Conservation (phyloP, 2,797 vertebrate genomes). For the Acomys russatus region DNA sequence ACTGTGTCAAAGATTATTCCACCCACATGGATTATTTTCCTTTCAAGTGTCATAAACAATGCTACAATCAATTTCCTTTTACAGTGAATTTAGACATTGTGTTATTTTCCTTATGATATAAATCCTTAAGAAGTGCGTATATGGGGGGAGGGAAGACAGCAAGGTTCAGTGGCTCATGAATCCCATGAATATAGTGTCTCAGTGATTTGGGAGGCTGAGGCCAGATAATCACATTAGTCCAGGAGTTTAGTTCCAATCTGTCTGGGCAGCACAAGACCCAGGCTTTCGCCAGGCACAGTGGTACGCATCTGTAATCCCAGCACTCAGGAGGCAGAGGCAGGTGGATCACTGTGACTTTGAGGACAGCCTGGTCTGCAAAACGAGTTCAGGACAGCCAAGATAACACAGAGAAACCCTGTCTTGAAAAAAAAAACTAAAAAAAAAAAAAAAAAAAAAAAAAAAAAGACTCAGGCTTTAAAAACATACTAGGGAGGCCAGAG, state of each 20-base stretch:
- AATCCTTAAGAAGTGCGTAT: neutral
- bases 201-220: neutral
- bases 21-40: neutral
- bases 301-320: too few relatives aligned
- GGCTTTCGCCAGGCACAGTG: too few relatives aligned
- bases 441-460: too few relatives aligned
- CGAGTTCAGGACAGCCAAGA: too few relatives aligned
- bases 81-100: neutral
- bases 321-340: too few relatives aligned
- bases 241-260: neutral
- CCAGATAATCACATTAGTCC: neutral
- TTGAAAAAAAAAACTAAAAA: too few relatives aligned
- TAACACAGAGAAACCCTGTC: too few relatives aligned
- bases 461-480: neutral
- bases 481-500: neutral
- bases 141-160: neutral
- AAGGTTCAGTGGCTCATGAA: too few relatives aligned
- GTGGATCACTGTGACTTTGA: too few relatives aligned
- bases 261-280: neutral
- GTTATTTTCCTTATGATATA: neutral
- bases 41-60: constrained; percentile 30
- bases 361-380: too few relatives aligned
- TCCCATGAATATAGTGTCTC: neutral
- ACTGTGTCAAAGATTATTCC: constrained; percentile 18
- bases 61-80: neutral